Evolutionary conservation across 2,113 vertebrate species (phyloP).

Genomic region (Phycodurus eques): DNA sequence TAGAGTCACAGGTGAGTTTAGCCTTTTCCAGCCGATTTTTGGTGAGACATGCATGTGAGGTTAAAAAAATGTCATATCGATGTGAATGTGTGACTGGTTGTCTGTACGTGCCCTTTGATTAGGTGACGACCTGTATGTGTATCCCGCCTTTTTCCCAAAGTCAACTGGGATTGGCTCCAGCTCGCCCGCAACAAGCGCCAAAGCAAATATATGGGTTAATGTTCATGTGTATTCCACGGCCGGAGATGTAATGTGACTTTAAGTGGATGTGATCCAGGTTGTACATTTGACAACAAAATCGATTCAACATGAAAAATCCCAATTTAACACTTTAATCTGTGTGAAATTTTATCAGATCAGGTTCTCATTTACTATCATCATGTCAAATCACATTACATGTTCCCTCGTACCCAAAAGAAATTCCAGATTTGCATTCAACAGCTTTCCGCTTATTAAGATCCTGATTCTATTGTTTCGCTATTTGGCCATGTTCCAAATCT

Average conservation of each 20-base stretch:
- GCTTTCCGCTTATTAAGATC: not conserved
- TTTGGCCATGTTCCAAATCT: slow-evolving; percentile 15
- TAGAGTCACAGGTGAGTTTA: too few species aligned
- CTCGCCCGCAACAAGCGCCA: not conserved
- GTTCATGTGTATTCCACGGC: not conserved
- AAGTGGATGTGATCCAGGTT: too few species aligned
- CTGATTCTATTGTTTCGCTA: not conserved
- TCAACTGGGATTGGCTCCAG: too few species aligned
- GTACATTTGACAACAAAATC: not conserved
- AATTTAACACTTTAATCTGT: not conserved
- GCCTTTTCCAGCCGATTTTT: too few species aligned
- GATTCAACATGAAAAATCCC: not conserved
- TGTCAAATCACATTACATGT: not conserved
- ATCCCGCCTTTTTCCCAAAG: too few species aligned
- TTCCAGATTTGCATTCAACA: not conserved
- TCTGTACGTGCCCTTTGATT: too few species aligned
- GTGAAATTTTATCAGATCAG: not conserved
- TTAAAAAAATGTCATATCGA: too few species aligned
- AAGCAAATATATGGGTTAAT: not conserved
- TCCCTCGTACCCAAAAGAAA: not conserved
- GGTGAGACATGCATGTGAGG: too few species aligned
- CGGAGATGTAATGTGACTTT: not conserved
- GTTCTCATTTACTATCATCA: not conserved
- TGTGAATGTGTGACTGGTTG: too few species aligned
- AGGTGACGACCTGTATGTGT: too few species aligned